Percentiles rank a stretch among this genome's conserved stretches.
Evolutionary conservation across 2,113 vertebrate genomes (phyloP).

Genomic region (Paraplagusia blochii): DNA sequence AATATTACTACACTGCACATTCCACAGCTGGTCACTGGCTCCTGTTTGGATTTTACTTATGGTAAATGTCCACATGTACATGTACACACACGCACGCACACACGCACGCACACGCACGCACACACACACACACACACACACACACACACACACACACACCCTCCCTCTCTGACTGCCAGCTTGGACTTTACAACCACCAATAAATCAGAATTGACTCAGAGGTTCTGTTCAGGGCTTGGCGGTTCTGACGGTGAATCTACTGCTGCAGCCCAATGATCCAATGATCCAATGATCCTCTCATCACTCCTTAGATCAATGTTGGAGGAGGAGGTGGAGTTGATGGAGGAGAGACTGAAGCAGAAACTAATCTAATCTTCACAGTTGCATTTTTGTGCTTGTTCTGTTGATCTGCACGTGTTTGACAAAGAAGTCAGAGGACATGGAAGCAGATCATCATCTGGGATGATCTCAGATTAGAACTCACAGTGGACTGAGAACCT

Average conservation of each 20-base stretch:
- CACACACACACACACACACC: background rate
- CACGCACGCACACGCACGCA: background rate
- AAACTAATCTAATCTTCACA: too few relatives aligned
- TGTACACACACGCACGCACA: background rate
- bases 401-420: too few relatives aligned
- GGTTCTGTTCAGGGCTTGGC: too few relatives aligned
- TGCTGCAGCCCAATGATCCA: background rate
- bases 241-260: background rate
- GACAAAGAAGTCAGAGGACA: too few relatives aligned
- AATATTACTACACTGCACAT: constrained; percentile 64
- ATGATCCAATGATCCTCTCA: constrained; percentile 3
- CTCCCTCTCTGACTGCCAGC: background rate
- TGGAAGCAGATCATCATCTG: too few relatives aligned
- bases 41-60: background rate
- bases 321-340: background rate
- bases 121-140: background rate
- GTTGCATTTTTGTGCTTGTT: too few relatives aligned
- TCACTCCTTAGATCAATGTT: background rate
- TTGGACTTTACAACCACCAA: background rate
- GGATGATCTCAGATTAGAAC: too few relatives aligned
- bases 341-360: background rate
- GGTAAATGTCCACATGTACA: background rate
- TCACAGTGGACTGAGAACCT: too few relatives aligned
- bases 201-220: constrained; percentile 13
- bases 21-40: constrained; percentile 49